A percentile compares a stretch with the other conserved stretches of the same genome.
These are phyloP conservation scores for Cynopterus sphinx DNA, from an alignment of 2,797 vertebrate species.

Conservation along the genomic window DNA sequence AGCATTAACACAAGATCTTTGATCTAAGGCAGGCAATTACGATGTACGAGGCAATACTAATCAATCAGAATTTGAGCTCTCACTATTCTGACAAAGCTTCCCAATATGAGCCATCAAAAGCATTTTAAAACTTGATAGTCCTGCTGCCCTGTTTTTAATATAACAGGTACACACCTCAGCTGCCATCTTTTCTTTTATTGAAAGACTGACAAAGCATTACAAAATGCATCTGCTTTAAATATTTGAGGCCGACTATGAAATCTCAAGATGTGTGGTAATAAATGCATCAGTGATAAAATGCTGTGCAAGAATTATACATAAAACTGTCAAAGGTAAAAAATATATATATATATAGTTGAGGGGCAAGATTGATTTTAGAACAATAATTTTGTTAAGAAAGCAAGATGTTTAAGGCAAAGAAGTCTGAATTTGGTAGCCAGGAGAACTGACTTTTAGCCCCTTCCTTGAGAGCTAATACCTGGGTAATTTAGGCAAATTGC, in stretches of 20 bases:
- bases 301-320: constrained; percentile 39
- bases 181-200: constrained; percentile 47
- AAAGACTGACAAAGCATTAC: constrained; percentile 60
- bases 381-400: constrained; percentile 19
- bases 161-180: neutral
- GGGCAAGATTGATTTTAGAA: neutral
- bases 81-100: constrained; percentile 62
- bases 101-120: constrained; percentile 58
- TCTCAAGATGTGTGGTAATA: neutral
- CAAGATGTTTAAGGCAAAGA: neutral
- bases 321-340: constrained; percentile 29
- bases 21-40: neutral
- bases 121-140: constrained; percentile 61
- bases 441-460: neutral
- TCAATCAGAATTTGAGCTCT: constrained; percentile 53
- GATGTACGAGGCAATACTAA: constrained; percentile 27
- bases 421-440: neutral
- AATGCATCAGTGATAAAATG: constrained; percentile 26
- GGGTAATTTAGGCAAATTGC: neutral
- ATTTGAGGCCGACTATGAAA: constrained; percentile 25
- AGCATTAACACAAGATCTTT: neutral
- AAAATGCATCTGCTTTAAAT: constrained; percentile 43
- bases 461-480: neutral
- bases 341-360: neutral
- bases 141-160: constrained; percentile 42